Evolutionary conservation across 2,797 vertebrate genomes (phyloP).

Genomic region (Anguilla marmorata): DNA sequence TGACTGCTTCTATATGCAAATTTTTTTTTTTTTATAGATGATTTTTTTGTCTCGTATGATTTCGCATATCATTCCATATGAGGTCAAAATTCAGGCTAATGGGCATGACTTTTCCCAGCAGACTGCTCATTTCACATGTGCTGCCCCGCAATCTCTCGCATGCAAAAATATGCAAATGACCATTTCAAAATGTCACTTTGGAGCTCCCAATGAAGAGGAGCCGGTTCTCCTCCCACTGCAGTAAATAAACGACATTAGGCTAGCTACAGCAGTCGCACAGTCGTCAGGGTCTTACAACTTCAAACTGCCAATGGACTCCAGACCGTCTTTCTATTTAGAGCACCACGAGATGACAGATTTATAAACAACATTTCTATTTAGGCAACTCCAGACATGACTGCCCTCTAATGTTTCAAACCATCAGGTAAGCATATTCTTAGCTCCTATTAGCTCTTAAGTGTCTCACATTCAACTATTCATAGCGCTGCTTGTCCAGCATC

Average conservation of each 20-base stretch:
- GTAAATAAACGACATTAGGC: not conserved
- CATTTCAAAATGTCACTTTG: not conserved
- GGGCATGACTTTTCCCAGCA: not conserved
- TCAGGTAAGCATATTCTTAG: constrained; percentile 28
- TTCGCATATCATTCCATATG: not conserved
- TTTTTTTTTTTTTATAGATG: not conserved
- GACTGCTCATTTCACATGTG: not conserved
- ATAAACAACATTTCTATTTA: constrained; percentile 54
- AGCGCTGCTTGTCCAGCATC: constrained; percentile 42
- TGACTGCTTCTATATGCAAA: not conserved
- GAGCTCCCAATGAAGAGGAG: not conserved
- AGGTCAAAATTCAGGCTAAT: not conserved
- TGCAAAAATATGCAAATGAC: not conserved
- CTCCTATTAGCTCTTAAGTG: not conserved
- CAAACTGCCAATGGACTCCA: not conserved
- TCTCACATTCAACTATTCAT: constrained; percentile 12
- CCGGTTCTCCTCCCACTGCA: not conserved
- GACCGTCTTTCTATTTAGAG: not conserved
- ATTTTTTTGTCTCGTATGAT: not conserved
- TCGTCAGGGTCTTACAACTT: not conserved
- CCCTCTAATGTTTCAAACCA: constrained; percentile 33
- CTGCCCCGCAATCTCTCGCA: not conserved
- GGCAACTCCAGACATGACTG: constrained; percentile 12
- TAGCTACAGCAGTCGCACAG: not conserved
- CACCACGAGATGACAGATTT: constrained; percentile 45